Evolutionary conservation across 2,797 vertebrate genomes (phyloP).

Genomic region (Acanthurus tractus): DNA sequence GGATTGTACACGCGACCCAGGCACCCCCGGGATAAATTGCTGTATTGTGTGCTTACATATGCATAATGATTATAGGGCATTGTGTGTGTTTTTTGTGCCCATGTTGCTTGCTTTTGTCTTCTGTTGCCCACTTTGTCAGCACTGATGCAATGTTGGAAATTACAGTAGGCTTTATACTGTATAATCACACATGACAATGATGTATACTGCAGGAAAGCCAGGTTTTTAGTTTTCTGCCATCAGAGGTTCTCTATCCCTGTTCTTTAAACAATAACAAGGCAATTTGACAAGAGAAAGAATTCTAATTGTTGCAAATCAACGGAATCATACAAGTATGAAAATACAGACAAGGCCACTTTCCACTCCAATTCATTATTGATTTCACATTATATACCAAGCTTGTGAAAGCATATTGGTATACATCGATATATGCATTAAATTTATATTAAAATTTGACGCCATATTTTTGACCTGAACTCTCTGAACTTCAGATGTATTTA

Average conservation of each 20-base stretch:
- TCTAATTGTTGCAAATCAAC: neutral
- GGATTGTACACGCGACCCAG: slow-evolving; percentile 48
- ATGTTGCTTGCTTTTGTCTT: neutral
- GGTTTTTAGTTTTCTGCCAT: neutral
- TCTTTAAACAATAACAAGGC: slow-evolving; percentile 9
- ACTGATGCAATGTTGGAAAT: slow-evolving; percentile 16
- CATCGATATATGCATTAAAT: slow-evolving; percentile 15
- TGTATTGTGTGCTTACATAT: slow-evolving; percentile 29
- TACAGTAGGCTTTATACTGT: neutral
- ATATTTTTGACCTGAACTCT: slow-evolving; percentile 36
- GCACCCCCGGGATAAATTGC: slow-evolving; percentile 34
- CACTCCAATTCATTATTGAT: neutral
- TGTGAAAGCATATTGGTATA: neutral
- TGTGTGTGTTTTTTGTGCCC: neutral
- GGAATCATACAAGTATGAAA: neutral
- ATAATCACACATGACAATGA: slow-evolving; percentile 1
- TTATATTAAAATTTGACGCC: neutral
- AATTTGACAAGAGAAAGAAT: slow-evolving; percentile 9
- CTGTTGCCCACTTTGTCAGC: slow-evolving; percentile 21
- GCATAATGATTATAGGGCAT: slow-evolving; percentile 18
- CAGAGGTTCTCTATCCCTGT: neutral
- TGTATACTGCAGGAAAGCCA: neutral
- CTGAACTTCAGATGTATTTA: slow-evolving; percentile 33
- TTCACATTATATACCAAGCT: slow-evolving; percentile 12
- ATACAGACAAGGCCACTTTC: neutral